Percentiles rank a stretch among this genome's conserved stretches.
Conservation (phyloP, 2,797 vertebrate species). For the Eidolon dupreanum region DNA sequence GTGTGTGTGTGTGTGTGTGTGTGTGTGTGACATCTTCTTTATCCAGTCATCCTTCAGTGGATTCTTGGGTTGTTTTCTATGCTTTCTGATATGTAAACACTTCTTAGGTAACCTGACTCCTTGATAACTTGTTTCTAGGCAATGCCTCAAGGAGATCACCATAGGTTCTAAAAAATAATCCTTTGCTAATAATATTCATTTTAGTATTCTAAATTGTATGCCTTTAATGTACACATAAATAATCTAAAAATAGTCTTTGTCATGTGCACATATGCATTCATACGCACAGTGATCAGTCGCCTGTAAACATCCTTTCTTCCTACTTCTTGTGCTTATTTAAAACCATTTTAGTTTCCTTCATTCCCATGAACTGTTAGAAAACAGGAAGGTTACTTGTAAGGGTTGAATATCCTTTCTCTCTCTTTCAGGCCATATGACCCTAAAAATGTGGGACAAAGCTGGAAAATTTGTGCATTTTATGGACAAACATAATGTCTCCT, state of each 20-base stretch:
- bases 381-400: not conserved
- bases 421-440: not conserved
- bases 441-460: not conserved
- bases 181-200: not conserved
- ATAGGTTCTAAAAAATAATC: not conserved
- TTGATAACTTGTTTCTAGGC: not conserved
- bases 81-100: not conserved
- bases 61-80: not conserved
- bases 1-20: too few species aligned
- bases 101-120: not conserved
- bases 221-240: not conserved
- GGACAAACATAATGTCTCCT: not conserved
- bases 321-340: not conserved
- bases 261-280: not conserved
- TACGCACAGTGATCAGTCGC: not conserved
- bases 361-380: not conserved
- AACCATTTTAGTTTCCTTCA: not conserved
- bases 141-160: not conserved
- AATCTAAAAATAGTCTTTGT: not conserved
- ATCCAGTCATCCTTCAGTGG: not conserved
- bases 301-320: not conserved
- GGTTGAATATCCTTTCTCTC: not conserved
- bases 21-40: not conserved
- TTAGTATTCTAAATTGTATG: not conserved
- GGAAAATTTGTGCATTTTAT: not conserved